Percentiles rank a stretch among this genome's conserved stretches.
These are phyloP conservation scores for Malthinus seriepunctatus DNA, from an alignment of 2,888 invertebrate species.

Conservation along the genomic window DNA sequence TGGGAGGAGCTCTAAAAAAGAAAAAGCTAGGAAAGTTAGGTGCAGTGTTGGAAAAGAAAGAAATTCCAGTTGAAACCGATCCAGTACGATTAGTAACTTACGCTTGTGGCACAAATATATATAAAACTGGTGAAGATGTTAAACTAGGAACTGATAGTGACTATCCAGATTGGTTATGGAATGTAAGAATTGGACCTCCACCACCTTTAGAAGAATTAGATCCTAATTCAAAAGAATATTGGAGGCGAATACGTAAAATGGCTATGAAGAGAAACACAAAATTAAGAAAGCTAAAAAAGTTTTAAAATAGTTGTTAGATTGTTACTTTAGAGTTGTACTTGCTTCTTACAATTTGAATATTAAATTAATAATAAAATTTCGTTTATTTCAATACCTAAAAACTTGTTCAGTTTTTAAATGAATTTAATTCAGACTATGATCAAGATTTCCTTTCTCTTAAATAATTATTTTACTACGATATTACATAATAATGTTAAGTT, in stretches of 20 bases:
- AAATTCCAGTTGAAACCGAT: conserved; percentile 85
- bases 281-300: conserved; percentile 62
- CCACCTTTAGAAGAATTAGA: conserved; percentile 74
- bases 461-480: too few relatives aligned
- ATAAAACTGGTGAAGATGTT: conserved; percentile 79
- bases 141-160: conserved; percentile 75
- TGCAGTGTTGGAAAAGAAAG: conserved; percentile 68
- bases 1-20: conserved; percentile 57
- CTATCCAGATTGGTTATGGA: conserved; percentile 95
- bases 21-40: conserved; percentile 67
- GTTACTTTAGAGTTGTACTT: too few relatives aligned
- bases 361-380: too few relatives aligned
- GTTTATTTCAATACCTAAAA: too few relatives aligned
- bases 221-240: conserved; percentile 79
- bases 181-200: conserved; percentile 65
- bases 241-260: conserved; percentile 71
- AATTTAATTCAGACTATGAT: too few relatives aligned
- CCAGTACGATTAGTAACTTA: conserved; percentile 72
- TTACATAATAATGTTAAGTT: too few relatives aligned
- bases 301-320: conserved; percentile 51
- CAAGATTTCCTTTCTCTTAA: too few relatives aligned
- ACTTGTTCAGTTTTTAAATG: too few relatives aligned
- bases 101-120: conserved; percentile 86
- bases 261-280: conserved; percentile 68
- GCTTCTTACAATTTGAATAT: too few relatives aligned